Percentiles rank a stretch among this genome's conserved stretches.
Conservation (phyloP, 2,113 vertebrate species). For the Dascyllus trimaculatus region DNA sequence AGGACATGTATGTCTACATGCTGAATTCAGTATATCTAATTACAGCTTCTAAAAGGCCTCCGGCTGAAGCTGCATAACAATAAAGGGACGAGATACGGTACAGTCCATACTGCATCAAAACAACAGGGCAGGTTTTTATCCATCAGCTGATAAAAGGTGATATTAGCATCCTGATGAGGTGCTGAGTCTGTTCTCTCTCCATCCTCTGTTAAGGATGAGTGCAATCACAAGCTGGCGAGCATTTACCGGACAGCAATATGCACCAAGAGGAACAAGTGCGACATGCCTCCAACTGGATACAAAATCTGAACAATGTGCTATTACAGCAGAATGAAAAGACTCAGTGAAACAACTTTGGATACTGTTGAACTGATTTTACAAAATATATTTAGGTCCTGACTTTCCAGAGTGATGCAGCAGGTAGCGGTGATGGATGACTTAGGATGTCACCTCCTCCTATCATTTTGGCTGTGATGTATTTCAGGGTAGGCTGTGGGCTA, state of each 20-base stretch:
- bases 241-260: slow-evolving; percentile 32
- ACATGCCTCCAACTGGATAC: slow-evolving; percentile 13
- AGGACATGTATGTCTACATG: slow-evolving; percentile 11
- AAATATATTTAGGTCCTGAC: slow-evolving; percentile 32
- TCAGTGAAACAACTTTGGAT: slow-evolving; percentile 14
- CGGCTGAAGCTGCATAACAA: slow-evolving; percentile 5
- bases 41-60: slow-evolving; percentile 3
- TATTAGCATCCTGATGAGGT: slow-evolving; percentile 26
- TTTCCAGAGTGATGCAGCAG: slow-evolving; percentile 25
- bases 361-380: slow-evolving; percentile 5
- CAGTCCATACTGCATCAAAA: slow-evolving; percentile 14
- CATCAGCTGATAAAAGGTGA: slow-evolving; percentile 12
- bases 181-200: slow-evolving; percentile 4
- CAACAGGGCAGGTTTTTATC: neutral
- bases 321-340: neutral
- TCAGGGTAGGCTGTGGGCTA: slow-evolving; percentile 20
- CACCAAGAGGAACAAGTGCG: slow-evolving; percentile 41
- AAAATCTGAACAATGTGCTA: slow-evolving; percentile 24
- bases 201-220: slow-evolving; percentile 27
- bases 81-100: neutral
- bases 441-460: slow-evolving; percentile 19
- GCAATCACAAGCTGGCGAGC: slow-evolving; percentile 31
- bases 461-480: slow-evolving; percentile 35
- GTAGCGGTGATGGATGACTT: slow-evolving; percentile 40
- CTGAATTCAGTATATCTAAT: slow-evolving; percentile 12